Evolutionary conservation across 2,113 vertebrate genomes (phyloP).

Genomic region (Amblyornis subalaris): DNA sequence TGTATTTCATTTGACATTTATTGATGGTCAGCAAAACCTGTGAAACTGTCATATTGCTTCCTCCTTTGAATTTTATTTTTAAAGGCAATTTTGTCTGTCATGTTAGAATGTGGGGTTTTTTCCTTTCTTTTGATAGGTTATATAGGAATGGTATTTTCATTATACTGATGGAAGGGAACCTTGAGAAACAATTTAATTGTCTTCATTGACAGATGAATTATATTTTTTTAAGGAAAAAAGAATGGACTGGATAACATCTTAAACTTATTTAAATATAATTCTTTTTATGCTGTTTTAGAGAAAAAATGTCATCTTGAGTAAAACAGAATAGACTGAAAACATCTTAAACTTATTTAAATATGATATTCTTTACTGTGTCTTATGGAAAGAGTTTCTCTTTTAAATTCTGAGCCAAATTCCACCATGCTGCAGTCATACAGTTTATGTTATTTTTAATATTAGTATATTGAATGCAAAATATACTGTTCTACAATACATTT

Average conservation of each 20-base stretch:
- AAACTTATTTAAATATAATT: constrained; percentile 31
- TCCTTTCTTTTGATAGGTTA: background rate
- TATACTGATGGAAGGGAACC: background rate
- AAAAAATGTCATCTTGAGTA: background rate
- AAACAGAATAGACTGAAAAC: constrained; percentile 12
- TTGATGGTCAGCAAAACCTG: background rate
- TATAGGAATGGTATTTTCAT: constrained; percentile 15
- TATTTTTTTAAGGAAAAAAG: background rate
- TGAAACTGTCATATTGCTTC: background rate
- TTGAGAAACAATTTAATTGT: background rate
- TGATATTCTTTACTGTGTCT: background rate
- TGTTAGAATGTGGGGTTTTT: background rate
- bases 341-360: constrained; percentile 45
- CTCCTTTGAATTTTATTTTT: background rate
- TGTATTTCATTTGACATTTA: constrained; percentile 4
- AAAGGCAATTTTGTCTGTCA: background rate
- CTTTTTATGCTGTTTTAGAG: background rate
- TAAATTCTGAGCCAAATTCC: constrained; percentile 6
- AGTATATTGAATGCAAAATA: background rate
- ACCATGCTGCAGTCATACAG: background rate
- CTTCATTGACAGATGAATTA: constrained; percentile 10
- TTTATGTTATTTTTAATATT: background rate
- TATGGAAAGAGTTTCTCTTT: background rate
- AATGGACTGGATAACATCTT: constrained; percentile 16
- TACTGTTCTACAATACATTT: background rate